Base-by-base conservation (phyloP, 2,888 invertebrate genomes). In the Caenorhabditis imperialis region DNA sequence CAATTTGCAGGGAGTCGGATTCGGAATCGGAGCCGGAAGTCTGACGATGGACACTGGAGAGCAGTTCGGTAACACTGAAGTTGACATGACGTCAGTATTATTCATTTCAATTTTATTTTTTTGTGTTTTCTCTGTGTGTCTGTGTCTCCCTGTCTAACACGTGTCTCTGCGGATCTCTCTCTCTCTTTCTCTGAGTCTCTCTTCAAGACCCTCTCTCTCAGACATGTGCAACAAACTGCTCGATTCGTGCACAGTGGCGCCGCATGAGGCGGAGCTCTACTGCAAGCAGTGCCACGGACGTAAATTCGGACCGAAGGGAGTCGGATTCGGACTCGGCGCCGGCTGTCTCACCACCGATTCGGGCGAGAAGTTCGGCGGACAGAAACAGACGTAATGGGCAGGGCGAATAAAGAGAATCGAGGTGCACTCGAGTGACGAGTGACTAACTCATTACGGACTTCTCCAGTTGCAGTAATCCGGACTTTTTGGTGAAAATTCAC, bases 321-420 rank as follows among this genome's bases (percentile, higher is more conserved):
- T 96, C 91, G 97, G 97, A 88, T 98, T 96, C 90, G 98, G 98
- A 85, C 94, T 95, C 89, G 98, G 98, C 88, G 97, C 97, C 88
- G 98, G 97, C 83, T 94, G 94, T 90, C 92, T 97, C 88, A 94
- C 94, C 90, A 97, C 94, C 94, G 96, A 97, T 92, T 90, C 92
- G 89, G 96, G 96, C 85, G 92, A 93, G 79, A 95, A 95, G 89
- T 92, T 96, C 89, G 92, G 93, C 18, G 75, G 75, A 75, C 37
- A 37, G 14, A 65, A 70, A 40, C 48, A 63, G 55, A 58, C 51
- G 76, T 78, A 63, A 76, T 50, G 30, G 7, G 30, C 30, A 10
- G 30, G 10, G 30, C 10, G 16, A 53, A 8, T 35, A n/a, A 23
- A 30, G 16, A 53, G 33, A 53, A 45, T 16, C 33, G 12, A n/a